These are phyloP conservation scores for Drosophila imparisetae DNA, from an alignment of 2,888 invertebrate species.

Conservation along the genomic window DNA sequence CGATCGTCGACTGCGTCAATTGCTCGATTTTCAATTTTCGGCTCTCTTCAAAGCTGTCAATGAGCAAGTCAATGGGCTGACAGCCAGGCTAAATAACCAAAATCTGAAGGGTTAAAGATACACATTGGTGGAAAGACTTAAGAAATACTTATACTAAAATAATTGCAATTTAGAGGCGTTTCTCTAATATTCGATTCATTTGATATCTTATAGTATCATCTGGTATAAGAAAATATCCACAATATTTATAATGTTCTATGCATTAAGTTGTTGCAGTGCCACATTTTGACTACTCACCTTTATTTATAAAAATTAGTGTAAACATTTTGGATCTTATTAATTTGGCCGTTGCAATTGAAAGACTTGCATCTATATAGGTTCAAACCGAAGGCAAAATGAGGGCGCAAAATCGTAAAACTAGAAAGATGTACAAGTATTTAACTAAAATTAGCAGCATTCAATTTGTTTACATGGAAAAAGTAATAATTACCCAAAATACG, in stretches of 20 bases:
- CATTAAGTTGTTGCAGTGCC: background rate
- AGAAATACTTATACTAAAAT: background rate
- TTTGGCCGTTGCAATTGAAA: background rate
- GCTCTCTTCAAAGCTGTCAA: conserved; percentile 65
- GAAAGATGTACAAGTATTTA: conserved; percentile 44
- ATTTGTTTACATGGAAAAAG: conserved; percentile 73
- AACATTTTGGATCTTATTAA: background rate
- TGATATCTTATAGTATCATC: background rate
- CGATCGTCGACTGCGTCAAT: conserved; percentile 64
- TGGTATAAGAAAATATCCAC: background rate
- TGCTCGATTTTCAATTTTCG: conserved; percentile 63
- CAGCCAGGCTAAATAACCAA: conserved; percentile 32
- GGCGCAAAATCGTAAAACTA: conserved; percentile 37
- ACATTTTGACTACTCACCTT: background rate
- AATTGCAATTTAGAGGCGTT: background rate
- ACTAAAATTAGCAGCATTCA: conserved; percentile 71
- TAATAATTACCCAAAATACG: conserved; percentile 80
- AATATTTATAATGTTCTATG: background rate
- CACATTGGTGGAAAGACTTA: background rate
- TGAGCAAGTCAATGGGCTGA: conserved; percentile 44
- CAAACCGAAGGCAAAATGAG: conserved; percentile 31
- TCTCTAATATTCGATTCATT: background rate
- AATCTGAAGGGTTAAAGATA: background rate
- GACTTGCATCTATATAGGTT: background rate
- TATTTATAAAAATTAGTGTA: background rate